Evolutionary conservation across 2,888 invertebrate species (phyloP).

Genomic region (Andrena bicolor): DNA sequence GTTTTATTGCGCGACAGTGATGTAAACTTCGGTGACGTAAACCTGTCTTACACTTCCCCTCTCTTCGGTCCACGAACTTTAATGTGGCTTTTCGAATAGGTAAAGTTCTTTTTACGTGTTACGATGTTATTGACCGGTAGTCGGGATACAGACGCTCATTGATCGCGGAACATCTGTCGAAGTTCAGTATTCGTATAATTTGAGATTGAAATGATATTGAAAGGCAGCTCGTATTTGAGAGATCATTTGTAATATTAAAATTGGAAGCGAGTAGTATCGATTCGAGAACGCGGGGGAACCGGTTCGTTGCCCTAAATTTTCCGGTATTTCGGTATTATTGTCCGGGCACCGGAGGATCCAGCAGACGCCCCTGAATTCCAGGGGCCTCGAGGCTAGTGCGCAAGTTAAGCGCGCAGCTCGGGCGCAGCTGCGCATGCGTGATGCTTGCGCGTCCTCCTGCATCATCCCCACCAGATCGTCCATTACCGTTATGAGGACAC

Average conservation of each 20-base stretch:
- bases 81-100: not conserved
- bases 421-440: conserved; percentile 76
- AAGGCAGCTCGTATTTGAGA: too few species aligned
- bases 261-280: not conserved
- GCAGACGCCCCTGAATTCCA: conserved; percentile 73
- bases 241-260: too few species aligned
- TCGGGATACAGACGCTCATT: too few species aligned
- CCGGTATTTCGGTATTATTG: not conserved
- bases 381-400: conserved; percentile 69
- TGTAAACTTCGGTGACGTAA: conserved; percentile 61
- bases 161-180: too few species aligned
- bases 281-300: not conserved
- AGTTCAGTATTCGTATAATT: too few species aligned
- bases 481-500: conserved; percentile 82
- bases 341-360: conserved; percentile 50
- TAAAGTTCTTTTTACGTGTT: not conserved
- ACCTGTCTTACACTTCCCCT: conserved; percentile 24
- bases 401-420: conserved; percentile 69
- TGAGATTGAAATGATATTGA: too few species aligned
- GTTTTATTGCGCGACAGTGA: conserved; percentile 65
- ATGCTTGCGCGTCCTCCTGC: conserved; percentile 81
- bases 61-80: not conserved
- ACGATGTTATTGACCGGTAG: not conserved
- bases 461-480: conserved; percentile 78
- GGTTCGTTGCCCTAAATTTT: not conserved